Conservation (phyloP, 2,797 vertebrate species). For the Thalassophryne amazonica region DNA sequence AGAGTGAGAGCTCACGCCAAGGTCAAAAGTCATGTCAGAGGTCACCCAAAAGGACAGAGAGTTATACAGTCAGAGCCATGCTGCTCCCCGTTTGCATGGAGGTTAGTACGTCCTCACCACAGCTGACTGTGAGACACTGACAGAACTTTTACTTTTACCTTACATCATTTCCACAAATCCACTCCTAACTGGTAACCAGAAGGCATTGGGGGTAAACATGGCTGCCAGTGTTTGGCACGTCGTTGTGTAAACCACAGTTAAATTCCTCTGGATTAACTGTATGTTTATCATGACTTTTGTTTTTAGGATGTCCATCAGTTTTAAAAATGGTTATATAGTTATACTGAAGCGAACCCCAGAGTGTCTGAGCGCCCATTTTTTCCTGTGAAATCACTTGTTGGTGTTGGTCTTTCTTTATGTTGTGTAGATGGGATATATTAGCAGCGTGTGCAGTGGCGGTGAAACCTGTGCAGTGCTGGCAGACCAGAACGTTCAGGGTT, state of each 20-base stretch:
- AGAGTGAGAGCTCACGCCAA: conserved; percentile 36
- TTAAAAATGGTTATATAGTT: too few relatives aligned
- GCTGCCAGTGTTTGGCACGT: too few relatives aligned
- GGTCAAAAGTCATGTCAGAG: conserved; percentile 28
- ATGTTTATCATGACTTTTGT: too few relatives aligned
- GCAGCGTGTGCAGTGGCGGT: conserved; percentile 86
- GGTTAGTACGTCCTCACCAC: conserved; percentile 70
- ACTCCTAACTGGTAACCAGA: too few relatives aligned
- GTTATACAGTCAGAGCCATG: conserved; percentile 74
- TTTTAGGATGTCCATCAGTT: too few relatives aligned
- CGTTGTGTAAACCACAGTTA: too few relatives aligned
- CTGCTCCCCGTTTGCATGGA: conserved; percentile 84
- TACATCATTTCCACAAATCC: too few relatives aligned
- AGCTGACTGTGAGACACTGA: background rate
- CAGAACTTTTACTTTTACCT: too few relatives aligned
- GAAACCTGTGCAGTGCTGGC: conserved; percentile 81
- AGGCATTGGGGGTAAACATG: too few relatives aligned
- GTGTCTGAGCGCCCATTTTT: background rate
- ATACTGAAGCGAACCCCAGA: too few relatives aligned
- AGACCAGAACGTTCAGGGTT: conserved; percentile 91
- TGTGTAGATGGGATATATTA: conserved; percentile 88
- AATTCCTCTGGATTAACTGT: too few relatives aligned
- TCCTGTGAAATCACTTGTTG: conserved; percentile 1
- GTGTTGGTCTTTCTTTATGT: too few relatives aligned
- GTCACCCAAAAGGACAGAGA: conserved; percentile 49